Base-by-base conservation (phyloP, 2,113 vertebrate genomes). In the Ovis canadensis region DNA sequence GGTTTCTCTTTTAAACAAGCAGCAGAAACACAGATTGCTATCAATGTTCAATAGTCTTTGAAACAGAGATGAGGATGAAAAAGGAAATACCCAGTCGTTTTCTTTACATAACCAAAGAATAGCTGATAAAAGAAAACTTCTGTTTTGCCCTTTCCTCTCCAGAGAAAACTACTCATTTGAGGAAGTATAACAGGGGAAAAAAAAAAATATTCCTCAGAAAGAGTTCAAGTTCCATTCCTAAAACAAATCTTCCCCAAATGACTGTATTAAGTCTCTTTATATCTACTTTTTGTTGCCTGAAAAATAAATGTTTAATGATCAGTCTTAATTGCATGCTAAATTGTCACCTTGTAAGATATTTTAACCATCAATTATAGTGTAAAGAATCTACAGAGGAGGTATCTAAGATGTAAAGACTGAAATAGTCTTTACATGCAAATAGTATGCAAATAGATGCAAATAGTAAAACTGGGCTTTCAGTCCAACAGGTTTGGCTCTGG, bases 51-150 rank as follows among this genome's bases (percentile, higher is more conserved):
- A 91, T 54, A 98, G 98, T 98, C 92, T 98, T 94, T 97, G 97
- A 98, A 98, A 98, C 96, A 97, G 96, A 97, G 89, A 91, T 77
- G 67, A 98, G 91, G 59, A 98, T 90, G 78, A 91, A 98, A 98
- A 98, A 50, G 29, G 85, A 96, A 96, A 88, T 40, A 45, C 13
- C n/a, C 19, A 64, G 52, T 17, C 33, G 2, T 87, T 83, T 92
- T 64, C 80, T 92, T 92, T 77, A 90, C 2, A n/a, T 19, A 95
- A 64, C 77, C 59, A 91, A 97, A 96, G 94, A 97, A 27, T 2
- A n/a, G 43, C 71, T 92, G 40, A 97, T 60, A 81, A 98, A 93
- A 94, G 48, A 95, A 94, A 48, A 77, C 14, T 4, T 93, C 55
- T 27, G 48, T 81, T 88, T 81, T 45, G 17, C 40, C 92, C 14